Percentiles rank a stretch among this genome's conserved stretches.
These are phyloP conservation scores for Cyanocitta stelleri DNA, from an alignment of 2,113 vertebrate species.

Conservation along the genomic window DNA sequence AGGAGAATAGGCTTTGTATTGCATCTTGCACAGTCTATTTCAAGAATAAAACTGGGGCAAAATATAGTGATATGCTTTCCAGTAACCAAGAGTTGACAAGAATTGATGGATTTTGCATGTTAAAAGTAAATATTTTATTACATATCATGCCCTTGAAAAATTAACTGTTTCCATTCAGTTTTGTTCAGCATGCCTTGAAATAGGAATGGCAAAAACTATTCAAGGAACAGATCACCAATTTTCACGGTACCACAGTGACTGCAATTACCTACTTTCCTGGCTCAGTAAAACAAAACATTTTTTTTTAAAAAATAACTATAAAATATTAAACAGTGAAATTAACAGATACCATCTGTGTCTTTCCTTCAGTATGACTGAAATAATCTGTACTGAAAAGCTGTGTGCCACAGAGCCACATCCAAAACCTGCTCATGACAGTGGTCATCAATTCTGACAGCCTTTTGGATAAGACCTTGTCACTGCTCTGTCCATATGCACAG, in stretches of 20 bases:
- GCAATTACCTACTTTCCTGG: neutral
- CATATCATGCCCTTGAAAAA: conserved; percentile 24
- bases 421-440: neutral
- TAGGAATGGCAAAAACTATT: conserved; percentile 7
- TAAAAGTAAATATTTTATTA: conserved; percentile 46
- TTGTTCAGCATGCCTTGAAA: conserved; percentile 45
- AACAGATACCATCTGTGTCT: neutral
- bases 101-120: conserved; percentile 10
- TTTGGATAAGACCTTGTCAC: neutral
- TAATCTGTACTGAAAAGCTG: neutral
- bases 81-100: neutral
- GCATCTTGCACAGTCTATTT: neutral
- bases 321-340: neutral
- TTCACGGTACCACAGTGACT: neutral
- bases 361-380: neutral
- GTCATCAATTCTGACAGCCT: neutral
- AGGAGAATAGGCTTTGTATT: neutral
- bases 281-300: neutral
- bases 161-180: neutral
- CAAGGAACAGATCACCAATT: neutral
- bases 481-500: neutral
- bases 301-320: neutral
- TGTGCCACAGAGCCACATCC: neutral
- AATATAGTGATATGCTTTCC: neutral
- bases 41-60: neutral